Evolutionary conservation across 2,797 vertebrate species (phyloP), one percentile per base, ranked within the genome.

Genomic region (Erithacus rubecula): DNA sequence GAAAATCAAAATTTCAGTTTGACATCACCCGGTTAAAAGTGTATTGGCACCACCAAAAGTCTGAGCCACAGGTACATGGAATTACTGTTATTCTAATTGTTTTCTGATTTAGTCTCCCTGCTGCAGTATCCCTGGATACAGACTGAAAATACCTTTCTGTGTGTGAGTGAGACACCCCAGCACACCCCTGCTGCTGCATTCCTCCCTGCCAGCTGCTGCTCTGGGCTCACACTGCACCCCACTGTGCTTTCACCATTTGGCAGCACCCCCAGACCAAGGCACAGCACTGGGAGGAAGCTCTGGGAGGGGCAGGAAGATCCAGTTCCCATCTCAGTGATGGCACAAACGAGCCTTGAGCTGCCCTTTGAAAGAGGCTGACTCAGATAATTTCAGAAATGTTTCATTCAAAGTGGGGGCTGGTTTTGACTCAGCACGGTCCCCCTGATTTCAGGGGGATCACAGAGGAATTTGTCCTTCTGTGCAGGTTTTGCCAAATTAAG

Each of bases 401-500:
- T 34, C 60, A 52, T 46, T 62, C 18, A 11, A 77, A 72, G 3
- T 37, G 7, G 29, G n/a, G 36, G 12, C 16, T 64, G 44, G n/a
- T 81, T 93, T 89, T 62, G 86, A 29, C 63, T 71, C 53, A 46
- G 64, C 44, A 24, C 2, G 0, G 43, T 21, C 68, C 34, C 53
- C 30, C 59, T 44, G 53, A 69, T 91, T 94, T 84, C 58, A 55
- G 56, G 44, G 36, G 52, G 30, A 79, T 72, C 3, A 19, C 21
- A 55, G 81, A 64, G 64, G 70, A 89, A 88, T 93, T 94, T 87
- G 65, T 44, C 55, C 68, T 90, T 75, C 75, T 37, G 37, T 68
- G 49, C 26, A 15, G 67, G 56, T 69, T 94, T 94, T 92, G 62
- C 92, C 83, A 90, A 94, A 95, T 94, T 70, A 94, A 93, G 81